Evolutionary conservation across 2,113 vertebrate genomes (phyloP).

Genomic region (Xiphias gladius): DNA sequence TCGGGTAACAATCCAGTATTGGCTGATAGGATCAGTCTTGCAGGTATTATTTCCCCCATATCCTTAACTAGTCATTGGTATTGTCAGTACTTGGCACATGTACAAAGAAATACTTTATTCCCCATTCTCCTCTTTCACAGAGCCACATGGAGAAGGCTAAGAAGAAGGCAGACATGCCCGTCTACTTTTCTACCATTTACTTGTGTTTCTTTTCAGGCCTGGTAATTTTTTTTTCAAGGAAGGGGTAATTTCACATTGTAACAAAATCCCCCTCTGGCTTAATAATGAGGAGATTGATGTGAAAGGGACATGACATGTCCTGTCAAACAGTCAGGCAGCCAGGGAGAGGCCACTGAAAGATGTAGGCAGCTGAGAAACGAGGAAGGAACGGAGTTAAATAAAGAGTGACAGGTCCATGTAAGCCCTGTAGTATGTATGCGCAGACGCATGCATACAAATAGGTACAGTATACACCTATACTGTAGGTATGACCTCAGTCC

Average conservation of each 20-base stretch:
- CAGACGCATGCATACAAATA: slow-evolving; percentile 33
- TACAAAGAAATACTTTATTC: slow-evolving; percentile 20
- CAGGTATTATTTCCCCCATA: slow-evolving; percentile 19
- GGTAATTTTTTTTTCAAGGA: slow-evolving; percentile 37
- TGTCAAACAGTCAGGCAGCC: slow-evolving; percentile 63
- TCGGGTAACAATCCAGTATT: background rate
- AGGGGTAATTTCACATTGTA: slow-evolving; percentile 52
- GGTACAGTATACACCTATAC: background rate
- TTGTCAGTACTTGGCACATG: slow-evolving; percentile 10
- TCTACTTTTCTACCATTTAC: slow-evolving; percentile 12
- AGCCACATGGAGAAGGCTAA: slow-evolving; percentile 12
- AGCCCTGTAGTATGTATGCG: slow-evolving; percentile 10
- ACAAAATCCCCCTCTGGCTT: slow-evolving; percentile 49
- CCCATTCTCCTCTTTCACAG: slow-evolving; percentile 18
- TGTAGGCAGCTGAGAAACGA: slow-evolving; percentile 35
- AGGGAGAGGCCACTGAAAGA: slow-evolving; percentile 56
- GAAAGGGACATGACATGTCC: slow-evolving; percentile 56
- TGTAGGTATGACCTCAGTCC: slow-evolving; percentile 40
- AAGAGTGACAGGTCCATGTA: slow-evolving; percentile 45
- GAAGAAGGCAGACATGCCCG: background rate
- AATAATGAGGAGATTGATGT: slow-evolving; percentile 57
- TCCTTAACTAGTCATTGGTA: slow-evolving; percentile 26
- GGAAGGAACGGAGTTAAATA: slow-evolving; percentile 24
- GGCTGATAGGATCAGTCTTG: slow-evolving; percentile 1
- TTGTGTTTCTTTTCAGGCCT: slow-evolving; percentile 26